phyloP scores from a whole-genome alignment of 2,888 invertebrate species.

The Amphimallon solstitiale region DNA sequence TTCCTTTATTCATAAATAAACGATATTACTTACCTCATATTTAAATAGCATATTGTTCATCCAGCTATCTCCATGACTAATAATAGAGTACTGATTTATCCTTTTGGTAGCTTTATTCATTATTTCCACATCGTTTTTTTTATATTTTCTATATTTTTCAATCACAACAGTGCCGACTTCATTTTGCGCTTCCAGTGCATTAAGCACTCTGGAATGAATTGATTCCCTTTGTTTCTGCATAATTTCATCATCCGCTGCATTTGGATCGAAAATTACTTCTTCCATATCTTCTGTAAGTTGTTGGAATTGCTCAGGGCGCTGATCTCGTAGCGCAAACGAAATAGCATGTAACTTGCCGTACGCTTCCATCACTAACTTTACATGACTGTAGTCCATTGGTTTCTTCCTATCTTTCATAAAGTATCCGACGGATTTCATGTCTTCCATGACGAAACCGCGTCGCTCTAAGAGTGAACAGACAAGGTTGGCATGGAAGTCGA shows the following conservation, averaged over 20 bases:
- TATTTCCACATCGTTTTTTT: conserved; percentile 42
- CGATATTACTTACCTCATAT: conserved; percentile 42
- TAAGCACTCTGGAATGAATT: conserved; percentile 35
- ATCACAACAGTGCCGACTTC: conserved; percentile 37
- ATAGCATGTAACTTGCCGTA: conserved; percentile 53
- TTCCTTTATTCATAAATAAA: too few relatives aligned
- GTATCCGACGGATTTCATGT: conserved; percentile 50
- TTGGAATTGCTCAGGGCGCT: conserved; percentile 46
- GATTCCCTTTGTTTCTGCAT: background rate
- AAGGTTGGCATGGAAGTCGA: conserved; percentile 42
- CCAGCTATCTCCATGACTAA: conserved; percentile 52
- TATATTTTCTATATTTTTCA: conserved; percentile 41
- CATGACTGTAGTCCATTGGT: conserved; percentile 51
- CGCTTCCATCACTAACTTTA: conserved; percentile 48
- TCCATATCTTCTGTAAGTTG: conserved; percentile 40
- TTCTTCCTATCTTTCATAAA: conserved; percentile 44
- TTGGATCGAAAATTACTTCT: conserved; percentile 41
- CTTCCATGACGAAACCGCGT: conserved; percentile 48
- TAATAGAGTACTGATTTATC: conserved; percentile 43
- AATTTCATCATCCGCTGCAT: background rate
- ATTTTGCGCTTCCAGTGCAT: conserved; percentile 29
- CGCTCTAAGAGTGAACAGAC: conserved; percentile 41
- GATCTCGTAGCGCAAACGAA: conserved; percentile 51
- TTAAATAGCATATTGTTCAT: conserved; percentile 51
- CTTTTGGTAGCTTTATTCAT: background rate